Conservation (phyloP, 2,797 vertebrate genomes). For the Miichthys miiuy region DNA sequence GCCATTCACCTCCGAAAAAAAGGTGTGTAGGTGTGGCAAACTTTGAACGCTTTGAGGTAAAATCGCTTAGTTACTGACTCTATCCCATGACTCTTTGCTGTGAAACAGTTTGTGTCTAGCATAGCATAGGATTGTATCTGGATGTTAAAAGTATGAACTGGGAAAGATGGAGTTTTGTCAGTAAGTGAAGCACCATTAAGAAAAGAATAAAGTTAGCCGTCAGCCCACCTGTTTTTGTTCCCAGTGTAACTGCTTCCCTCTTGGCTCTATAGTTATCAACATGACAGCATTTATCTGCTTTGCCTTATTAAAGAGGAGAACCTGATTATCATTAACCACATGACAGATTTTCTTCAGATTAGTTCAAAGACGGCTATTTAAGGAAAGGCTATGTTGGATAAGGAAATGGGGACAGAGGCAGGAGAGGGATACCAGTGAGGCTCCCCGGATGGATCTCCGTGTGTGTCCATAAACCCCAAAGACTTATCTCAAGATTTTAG, state of each 20-base stretch:
- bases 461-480: constrained; percentile 40
- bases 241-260: background rate
- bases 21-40: constrained; percentile 45
- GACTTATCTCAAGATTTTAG: constrained; percentile 56
- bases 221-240: no score
- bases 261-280: constrained; percentile 43
- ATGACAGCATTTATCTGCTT: constrained; percentile 63
- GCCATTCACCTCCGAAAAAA: constrained; percentile 29
- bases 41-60: constrained; percentile 30
- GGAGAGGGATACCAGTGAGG: constrained; percentile 15
- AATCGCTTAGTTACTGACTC: background rate
- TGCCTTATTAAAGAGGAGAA: constrained; percentile 69
- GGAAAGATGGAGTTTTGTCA: background rate
- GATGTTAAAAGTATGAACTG: constrained; percentile 4
- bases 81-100: background rate
- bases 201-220: background rate
- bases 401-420: constrained; percentile 39
- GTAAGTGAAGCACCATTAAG: constrained; percentile 4
- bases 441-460: constrained; percentile 28
- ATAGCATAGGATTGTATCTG: background rate
- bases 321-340: constrained; percentile 62
- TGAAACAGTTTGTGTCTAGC: background rate
- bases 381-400: constrained; percentile 33
- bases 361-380: constrained; percentile 62
- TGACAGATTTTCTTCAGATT: constrained; percentile 67